Base-by-base conservation (phyloP, 2,888 invertebrate genomes). In the Biston betularia region DNA sequence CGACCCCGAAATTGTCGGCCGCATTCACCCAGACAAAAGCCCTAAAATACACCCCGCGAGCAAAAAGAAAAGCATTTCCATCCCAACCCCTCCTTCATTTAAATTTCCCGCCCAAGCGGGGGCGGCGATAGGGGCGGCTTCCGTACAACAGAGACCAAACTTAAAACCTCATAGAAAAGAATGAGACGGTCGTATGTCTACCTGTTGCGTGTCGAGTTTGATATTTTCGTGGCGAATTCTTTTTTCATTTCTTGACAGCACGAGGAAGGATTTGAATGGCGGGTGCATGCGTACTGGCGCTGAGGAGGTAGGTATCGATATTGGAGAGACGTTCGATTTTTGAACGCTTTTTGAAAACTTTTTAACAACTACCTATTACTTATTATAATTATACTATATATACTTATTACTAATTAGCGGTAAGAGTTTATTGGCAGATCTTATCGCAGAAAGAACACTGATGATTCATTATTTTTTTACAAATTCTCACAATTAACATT, bases 11-110 rank as follows among this genome's bases (percentile, higher is more conserved):
- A 93, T 93, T 90, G 90, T 86, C 84, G 87, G 88, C 92, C 90
- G 92, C 92, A 92, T 91, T 93, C 93, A 93, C 89, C 89, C 92
- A 92, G 90, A 93, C 93, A 93, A 92, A 91, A 92, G 92, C 90
- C 85, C 91, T 90, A 89, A 90, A 92, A 89, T 89, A 88, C 88
- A 89, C 92, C 91, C 90, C 86, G 87, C 84, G 87, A 89, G 89
- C 88, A 92, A 92, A 93, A 93, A 92, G 92, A 93, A 93, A 93
- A 90, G 88, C 90, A 88, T 90, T 90, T 90, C 87, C 90, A 89
- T 89, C 85, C 88, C 89, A 84, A 86, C 92, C 92, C 91, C 89
- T 88, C 89, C 90, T 88, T 89, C 87, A 88, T 92, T 90, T 88
- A 88, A 89, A 90, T 93, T 93, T 93, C 91, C 93, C 93, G 91